Base-by-base conservation (phyloP, 2,888 invertebrate genomes). In the Acleris literana region DNA sequence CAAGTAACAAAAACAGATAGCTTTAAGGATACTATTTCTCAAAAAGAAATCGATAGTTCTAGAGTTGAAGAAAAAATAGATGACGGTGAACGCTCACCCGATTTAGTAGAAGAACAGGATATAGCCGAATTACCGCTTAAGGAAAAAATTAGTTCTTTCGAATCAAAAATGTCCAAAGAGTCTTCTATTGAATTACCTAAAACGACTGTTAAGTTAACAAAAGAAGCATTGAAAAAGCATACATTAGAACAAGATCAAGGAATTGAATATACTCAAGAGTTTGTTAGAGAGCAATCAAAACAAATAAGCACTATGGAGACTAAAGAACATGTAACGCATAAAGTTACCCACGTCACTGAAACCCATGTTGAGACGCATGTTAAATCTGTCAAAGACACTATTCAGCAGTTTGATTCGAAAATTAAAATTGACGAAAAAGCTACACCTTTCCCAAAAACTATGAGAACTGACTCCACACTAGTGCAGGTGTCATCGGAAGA, bases 11-110 rank as follows among this genome's bases (percentile, higher is more conserved):
- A 85, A 79, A 65, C 73, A 48, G 88, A 89, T 29, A 78, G 78
- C 7, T 83, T 82, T 48, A 90, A 82, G 75, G 91, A 90, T 75
- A 73, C 76, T 1, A 92, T 92, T 66, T 91, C 92, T 9, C 90
- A 91, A 76, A 92, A 92, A 78, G 90, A 92, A 81, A 88, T 88
- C 33, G 87, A 86, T 16, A 90, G 80, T 53, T 89, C 92, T 33
- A 93, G 93, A 82, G 93, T 94, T n/a, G 93, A 93, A 83, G 93
- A 94, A 77, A 94, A 94, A 78, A 74, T 88, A 60, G 91, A 92
- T 6, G 91, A 90, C 70, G 90, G 91, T 60, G 90, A 90, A 75
- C 88, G 80, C 72, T 87, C 84, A 66, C 93, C 90, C 55, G 92
- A 92, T 72, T 79, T 92, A 64, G 81, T 91, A 69, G 85, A 86